Percentiles rank a stretch among this genome's conserved stretches.
Conservation (phyloP, 2,888 invertebrate genomes). For the Phyllotreta cruciferae region DNA sequence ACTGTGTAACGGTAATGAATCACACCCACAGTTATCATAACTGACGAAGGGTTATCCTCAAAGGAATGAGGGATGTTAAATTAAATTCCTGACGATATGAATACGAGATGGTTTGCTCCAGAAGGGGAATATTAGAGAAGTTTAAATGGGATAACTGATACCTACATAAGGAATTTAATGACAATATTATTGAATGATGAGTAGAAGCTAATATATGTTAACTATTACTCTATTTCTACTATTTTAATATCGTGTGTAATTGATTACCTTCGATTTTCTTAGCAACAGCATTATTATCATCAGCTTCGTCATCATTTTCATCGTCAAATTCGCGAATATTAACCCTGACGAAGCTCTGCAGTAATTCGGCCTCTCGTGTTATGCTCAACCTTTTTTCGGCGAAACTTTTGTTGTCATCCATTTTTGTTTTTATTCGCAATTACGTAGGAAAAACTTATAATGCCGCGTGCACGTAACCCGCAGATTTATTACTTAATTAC, state of each 20-base stretch:
- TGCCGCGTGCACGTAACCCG: conserved; percentile 19
- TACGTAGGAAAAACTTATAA: conserved; percentile 6
- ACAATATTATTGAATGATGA: too few relatives aligned
- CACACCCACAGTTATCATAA: too few relatives aligned
- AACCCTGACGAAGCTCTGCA: conserved; percentile 81
- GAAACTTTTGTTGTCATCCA: conserved; percentile 43
- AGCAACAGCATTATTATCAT: conserved; percentile 3
- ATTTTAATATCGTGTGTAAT: not conserved
- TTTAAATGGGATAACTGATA: too few relatives aligned
- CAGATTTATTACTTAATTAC: conserved; percentile 25
- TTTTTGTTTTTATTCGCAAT: conserved; percentile 26
- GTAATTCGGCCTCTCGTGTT: conserved; percentile 73
- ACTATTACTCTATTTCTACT: not conserved
- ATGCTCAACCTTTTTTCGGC: conserved; percentile 49
- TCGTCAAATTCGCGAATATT: conserved; percentile 60
- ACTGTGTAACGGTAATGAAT: too few relatives aligned
- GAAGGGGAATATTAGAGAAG: too few relatives aligned
- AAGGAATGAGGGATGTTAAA: too few relatives aligned
- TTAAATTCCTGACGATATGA: too few relatives aligned
- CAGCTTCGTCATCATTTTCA: conserved; percentile 57
- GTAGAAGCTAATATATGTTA: not conserved
- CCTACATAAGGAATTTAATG: too few relatives aligned
- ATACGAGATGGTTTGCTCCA: too few relatives aligned
- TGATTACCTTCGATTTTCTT: conserved; percentile 29
- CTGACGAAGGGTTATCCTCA: too few relatives aligned